Conservation (phyloP, 2,113 vertebrate species). For the Proterorhinus semilunaris region DNA sequence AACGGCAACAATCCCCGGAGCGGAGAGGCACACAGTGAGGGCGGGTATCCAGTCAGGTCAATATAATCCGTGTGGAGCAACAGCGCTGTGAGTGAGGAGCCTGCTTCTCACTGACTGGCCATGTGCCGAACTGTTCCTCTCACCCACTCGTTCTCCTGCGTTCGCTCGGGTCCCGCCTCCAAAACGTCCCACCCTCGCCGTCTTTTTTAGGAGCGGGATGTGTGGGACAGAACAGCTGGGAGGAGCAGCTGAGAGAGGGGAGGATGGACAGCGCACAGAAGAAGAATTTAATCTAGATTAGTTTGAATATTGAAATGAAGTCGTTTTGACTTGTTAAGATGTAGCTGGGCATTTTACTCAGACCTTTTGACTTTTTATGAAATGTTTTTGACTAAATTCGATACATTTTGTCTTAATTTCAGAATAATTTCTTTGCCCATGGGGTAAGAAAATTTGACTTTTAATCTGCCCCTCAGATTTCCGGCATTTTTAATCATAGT, state of each 20-base stretch:
- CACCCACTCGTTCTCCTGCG: conserved; percentile 65
- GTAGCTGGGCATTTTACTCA: no score
- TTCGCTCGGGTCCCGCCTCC: conserved; percentile 63
- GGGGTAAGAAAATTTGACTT: no score
- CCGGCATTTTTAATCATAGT: no score
- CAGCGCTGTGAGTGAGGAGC: conserved; percentile 61
- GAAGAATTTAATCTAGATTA: neutral
- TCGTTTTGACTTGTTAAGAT: no score
- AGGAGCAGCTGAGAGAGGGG: conserved; percentile 67
- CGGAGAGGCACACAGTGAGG: conserved; percentile 25
- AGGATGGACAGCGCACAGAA: conserved; percentile 10
- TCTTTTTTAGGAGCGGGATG: conserved; percentile 80
- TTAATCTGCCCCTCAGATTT: no score
- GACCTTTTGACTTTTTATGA: no score
- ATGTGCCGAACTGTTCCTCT: conserved; percentile 74
- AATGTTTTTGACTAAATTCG: no score
- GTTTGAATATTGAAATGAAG: no score
- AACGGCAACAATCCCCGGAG: conserved; percentile 33
- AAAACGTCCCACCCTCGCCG: conserved; percentile 68
- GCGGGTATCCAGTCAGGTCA: conserved; percentile 48
- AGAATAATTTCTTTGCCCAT: no score
- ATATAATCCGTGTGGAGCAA: conserved; percentile 69
- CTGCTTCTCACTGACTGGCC: conserved; percentile 81
- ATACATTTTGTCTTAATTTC: no score
- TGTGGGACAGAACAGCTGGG: conserved; percentile 83